Evolutionary conservation across 2,888 invertebrate genomes (phyloP).

Genomic region (Galerucella nymphaeae): DNA sequence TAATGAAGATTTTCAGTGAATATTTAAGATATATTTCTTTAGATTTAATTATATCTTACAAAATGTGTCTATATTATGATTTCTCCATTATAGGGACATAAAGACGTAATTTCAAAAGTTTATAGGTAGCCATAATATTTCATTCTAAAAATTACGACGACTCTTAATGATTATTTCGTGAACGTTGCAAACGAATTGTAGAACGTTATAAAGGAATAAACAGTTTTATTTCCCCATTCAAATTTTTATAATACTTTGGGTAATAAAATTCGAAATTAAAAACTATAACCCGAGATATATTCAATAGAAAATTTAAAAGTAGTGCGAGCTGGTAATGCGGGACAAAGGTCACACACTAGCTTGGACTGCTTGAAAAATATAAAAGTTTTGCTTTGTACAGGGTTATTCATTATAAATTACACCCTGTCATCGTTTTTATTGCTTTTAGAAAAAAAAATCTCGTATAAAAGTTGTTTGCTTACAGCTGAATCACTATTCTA

Average conservation of each 20-base stretch:
- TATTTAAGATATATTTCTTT: background rate
- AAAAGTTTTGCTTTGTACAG: too few relatives aligned
- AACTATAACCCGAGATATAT: background rate
- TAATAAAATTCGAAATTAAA: conserved; percentile 3
- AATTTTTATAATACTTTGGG: background rate
- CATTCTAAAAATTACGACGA: background rate
- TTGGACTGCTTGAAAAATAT: background rate
- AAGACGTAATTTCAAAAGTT: background rate
- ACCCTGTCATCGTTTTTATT: too few relatives aligned
- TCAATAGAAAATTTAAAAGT: background rate
- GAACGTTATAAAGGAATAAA: background rate
- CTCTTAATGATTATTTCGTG: background rate
- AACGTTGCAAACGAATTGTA: background rate
- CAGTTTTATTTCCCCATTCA: conserved; percentile 3
- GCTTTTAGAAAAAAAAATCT: too few relatives aligned
- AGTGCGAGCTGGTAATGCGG: background rate
- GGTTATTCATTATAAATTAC: too few relatives aligned
- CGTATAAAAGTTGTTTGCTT: too few relatives aligned
- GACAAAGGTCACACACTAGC: background rate
- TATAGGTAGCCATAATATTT: background rate
- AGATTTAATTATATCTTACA: background rate
- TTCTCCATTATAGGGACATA: background rate
- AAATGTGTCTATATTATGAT: background rate
- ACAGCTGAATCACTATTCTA: too few relatives aligned
- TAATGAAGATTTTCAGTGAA: too few relatives aligned